Evolutionary conservation across 2,113 vertebrate genomes (phyloP), one percentile per base, ranked within the genome.

Genomic region (Tricholaema leucomelas): DNA sequence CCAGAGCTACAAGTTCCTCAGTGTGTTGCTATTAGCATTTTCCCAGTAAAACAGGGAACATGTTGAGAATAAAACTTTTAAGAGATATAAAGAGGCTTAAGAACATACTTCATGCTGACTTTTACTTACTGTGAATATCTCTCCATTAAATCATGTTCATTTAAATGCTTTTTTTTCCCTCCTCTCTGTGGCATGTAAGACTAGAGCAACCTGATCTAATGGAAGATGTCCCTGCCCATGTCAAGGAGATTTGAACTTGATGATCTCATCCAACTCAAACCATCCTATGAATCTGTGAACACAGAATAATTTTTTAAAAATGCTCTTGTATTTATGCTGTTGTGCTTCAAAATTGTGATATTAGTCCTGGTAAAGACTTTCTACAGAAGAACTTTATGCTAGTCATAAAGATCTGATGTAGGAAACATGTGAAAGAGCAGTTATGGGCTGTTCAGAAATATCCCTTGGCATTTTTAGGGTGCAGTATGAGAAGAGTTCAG

Each of bases 391-490:
- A 33, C n/a, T 91, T 94, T 92, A 85, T 85, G 55, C 31, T 76
- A 35, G 40, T 90, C 63, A 81, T 76, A 82, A 82, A 82, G 4
- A 15, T 92, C 85, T 92, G 87, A 87, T 84, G 79, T 40, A 52
- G 42, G 46, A 87, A 94, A 88, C 77, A 85, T 20, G 55, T 87
- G 81, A 55, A 90, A 84, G 72, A 91, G 33, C 91, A 95, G 76
- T 91, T 92, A 92, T 12, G 23, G 35, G 42, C 67, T 74, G 81
- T 73, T 93, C 56, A 85, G 91, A 87, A 94, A 94, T 84, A 92
- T 61, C 81, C 76, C 84, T 79, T 95, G 91, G 91, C 81, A 87
- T 88, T 93, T 95, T 93, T 77, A 87, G 83, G 87, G 86, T 88
- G 67, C 50, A 35, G 1, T 85, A 50, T 66, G 58, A 87, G 71